These are phyloP conservation scores for Sparidentex hasta DNA, from an alignment of 2,797 vertebrate species.

Conservation along the genomic window DNA sequence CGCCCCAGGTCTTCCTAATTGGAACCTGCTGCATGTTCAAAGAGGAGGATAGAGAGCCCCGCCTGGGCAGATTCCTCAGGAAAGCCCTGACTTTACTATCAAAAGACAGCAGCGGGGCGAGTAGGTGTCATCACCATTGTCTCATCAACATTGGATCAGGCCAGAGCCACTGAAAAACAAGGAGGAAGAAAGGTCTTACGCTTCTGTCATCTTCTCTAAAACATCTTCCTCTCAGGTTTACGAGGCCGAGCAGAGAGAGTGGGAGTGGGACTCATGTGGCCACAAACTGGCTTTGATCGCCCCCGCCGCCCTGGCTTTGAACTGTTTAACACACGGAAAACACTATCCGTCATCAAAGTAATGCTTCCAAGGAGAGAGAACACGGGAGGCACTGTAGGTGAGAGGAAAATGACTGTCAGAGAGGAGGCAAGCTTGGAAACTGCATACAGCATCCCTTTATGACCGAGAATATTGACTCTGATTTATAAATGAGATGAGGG, in stretches of 20 bases:
- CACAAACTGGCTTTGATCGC: conserved; percentile 60
- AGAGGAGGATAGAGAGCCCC: conserved; percentile 60
- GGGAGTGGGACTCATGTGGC: conserved; percentile 31
- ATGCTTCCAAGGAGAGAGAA: conserved; percentile 70
- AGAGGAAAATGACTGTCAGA: conserved; percentile 70
- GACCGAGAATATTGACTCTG: conserved; percentile 48
- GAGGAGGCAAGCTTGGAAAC: conserved; percentile 9
- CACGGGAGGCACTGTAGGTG: conserved; percentile 60
- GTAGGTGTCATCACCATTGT: conserved; percentile 65
- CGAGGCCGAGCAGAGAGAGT: conserved; percentile 30
- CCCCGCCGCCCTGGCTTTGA: conserved; percentile 51
- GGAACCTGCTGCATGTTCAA: conserved; percentile 80
- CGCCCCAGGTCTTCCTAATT: conserved; percentile 70
- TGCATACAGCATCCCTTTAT: conserved; percentile 71
- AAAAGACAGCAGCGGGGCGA: conserved; percentile 66
- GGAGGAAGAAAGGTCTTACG: conserved; percentile 32
- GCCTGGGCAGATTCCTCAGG: conserved; percentile 69
- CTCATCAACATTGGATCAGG: conserved; percentile 70
- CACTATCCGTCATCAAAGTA: conserved; percentile 61
- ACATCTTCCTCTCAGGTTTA: conserved; percentile 60
- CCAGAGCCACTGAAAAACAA: conserved; percentile 53
- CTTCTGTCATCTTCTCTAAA: conserved; percentile 30
- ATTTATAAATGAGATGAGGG: conserved; percentile 55
- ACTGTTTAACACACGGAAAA: conserved; percentile 70
- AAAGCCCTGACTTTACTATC: conserved; percentile 78